phyloP scores from a whole-genome alignment of 2,888 invertebrate species.

The Digitonthophagus gazella region DNA sequence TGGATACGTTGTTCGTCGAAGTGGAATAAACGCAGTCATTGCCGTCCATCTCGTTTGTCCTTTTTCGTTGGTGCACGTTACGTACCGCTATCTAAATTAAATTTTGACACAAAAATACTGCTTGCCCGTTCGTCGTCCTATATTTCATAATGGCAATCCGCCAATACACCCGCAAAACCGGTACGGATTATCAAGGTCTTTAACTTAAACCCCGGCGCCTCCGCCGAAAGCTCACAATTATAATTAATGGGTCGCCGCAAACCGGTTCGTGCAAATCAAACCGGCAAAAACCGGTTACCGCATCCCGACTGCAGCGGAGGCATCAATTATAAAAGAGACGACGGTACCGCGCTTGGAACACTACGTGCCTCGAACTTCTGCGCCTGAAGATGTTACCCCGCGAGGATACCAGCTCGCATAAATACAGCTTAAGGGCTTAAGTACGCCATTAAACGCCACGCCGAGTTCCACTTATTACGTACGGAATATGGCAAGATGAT shows the following conservation, averaged over 20 bases:
- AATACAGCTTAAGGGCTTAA: not conserved
- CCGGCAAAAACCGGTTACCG: not conserved
- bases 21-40: not conserved
- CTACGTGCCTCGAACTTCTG: not conserved
- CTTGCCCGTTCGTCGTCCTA: not conserved
- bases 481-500: not conserved
- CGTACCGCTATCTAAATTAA: not conserved
- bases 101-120: not conserved
- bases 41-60: not conserved
- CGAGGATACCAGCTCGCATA: not conserved
- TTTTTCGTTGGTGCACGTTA: not conserved
- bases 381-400: not conserved
- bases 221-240: not conserved
- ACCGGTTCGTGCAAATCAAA: not conserved
- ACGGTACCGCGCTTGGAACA: not conserved
- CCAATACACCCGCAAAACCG: too few species aligned
- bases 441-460: not conserved
- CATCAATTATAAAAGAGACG: not conserved
- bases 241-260: not conserved
- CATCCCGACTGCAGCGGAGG: not conserved
- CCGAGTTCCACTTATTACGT: not conserved
- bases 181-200: not conserved
- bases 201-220: not conserved
- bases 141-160: too few species aligned
- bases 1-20: not conserved